Evolutionary conservation across 2,888 invertebrate genomes (phyloP).

Genomic region (Acrocyrtus sp.): DNA sequence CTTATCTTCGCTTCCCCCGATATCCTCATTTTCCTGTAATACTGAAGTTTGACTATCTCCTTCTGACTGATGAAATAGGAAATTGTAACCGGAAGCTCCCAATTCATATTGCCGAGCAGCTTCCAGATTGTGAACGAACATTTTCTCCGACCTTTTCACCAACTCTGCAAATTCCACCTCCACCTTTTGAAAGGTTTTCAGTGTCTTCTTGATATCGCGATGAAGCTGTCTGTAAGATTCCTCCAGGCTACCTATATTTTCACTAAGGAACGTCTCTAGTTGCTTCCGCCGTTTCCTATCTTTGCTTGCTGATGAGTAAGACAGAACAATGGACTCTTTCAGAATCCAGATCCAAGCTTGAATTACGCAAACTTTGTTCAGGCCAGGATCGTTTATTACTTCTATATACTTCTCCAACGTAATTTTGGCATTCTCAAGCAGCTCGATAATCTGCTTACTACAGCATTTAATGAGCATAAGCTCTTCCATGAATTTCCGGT

Average conservation of each 20-base stretch:
- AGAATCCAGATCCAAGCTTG: conserved; percentile 35
- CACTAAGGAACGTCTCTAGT: not conserved
- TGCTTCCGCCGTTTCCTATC: not conserved
- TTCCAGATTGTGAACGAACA: conserved; percentile 14
- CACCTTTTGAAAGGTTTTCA: conserved; percentile 11
- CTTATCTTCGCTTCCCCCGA: not conserved
- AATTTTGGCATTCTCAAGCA: conserved; percentile 11
- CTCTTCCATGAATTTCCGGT: conserved; percentile 26
- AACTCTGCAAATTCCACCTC: conserved; percentile 2
- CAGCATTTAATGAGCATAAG: conserved; percentile 20
- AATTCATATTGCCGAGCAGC: conserved; percentile 7
- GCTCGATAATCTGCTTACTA: conserved; percentile 14
- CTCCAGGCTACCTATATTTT: not conserved
- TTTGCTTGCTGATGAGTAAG: not conserved
- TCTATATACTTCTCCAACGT: not conserved
- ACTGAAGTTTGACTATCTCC: no score
- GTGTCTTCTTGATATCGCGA: not conserved
- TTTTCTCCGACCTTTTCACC: not conserved
- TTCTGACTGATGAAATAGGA: conserved; percentile 7
- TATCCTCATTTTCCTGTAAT: not conserved
- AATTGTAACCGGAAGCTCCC: conserved; percentile 10
- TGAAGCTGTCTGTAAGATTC: not conserved
- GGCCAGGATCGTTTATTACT: conserved; percentile 19
- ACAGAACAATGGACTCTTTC: conserved; percentile 4
- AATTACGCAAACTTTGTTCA: not conserved